These are phyloP conservation scores for Asobara japonica DNA, from an alignment of 1,140 invertebrate species.

Conservation along the genomic window DNA sequence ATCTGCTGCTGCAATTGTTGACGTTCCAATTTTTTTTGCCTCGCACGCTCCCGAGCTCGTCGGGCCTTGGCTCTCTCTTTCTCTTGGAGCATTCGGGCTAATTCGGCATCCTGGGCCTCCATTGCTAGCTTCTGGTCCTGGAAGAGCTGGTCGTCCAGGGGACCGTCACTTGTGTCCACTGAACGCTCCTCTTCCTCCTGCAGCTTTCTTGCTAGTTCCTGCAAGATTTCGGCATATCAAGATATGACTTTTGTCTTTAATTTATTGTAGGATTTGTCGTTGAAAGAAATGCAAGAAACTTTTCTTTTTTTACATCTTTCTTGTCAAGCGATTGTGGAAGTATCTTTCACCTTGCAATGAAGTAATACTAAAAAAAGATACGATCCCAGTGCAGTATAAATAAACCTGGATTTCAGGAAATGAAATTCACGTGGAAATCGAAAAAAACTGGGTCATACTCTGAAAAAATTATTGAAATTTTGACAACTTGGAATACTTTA, in stretches of 20 bases:
- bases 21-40: slow-evolving; percentile 74
- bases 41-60: slow-evolving; percentile 74
- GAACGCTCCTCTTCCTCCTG: slow-evolving; percentile 73
- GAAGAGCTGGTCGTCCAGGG: slow-evolving; percentile 71
- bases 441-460: no score
- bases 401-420: no score
- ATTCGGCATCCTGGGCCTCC: slow-evolving; percentile 90
- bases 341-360: no score
- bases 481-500: no score
- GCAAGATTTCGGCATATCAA: slow-evolving; percentile 32
- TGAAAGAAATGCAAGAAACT: background rate
- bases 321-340: no score
- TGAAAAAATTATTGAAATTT: no score
- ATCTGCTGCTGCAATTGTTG: slow-evolving; percentile 68
- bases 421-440: no score
- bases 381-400: no score
- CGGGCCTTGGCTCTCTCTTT: slow-evolving; percentile 77
- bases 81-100: slow-evolving; percentile 90
- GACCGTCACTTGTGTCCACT: slow-evolving; percentile 65
- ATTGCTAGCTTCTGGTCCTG: slow-evolving; percentile 82
- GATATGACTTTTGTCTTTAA: background rate
- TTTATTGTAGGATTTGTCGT: background rate
- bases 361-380: no score
- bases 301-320: no score
- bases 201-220: slow-evolving; percentile 75